A percentile compares a stretch with the other conserved stretches of the same genome.
Conservation (phyloP, 2,888 invertebrate genomes). For the Gandaritis pyraliata region DNA sequence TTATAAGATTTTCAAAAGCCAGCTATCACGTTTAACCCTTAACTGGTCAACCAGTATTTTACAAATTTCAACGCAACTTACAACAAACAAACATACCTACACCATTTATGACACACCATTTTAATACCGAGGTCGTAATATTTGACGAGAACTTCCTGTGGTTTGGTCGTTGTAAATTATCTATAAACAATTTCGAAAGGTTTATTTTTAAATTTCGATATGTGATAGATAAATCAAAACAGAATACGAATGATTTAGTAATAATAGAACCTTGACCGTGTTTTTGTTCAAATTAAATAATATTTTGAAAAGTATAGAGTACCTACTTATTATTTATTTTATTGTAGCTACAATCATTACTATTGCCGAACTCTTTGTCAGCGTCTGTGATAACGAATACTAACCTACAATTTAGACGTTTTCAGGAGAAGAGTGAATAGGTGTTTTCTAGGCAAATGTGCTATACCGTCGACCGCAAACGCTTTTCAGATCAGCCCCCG, state of each 20-base stretch:
- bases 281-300: not conserved
- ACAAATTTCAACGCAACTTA: constrained; percentile 47
- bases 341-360: too few relatives aligned
- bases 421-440: too few relatives aligned
- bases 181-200: constrained; percentile 37
- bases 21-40: too few relatives aligned
- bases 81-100: constrained; percentile 37
- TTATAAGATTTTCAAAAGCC: too few relatives aligned
- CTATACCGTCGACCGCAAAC: too few relatives aligned
- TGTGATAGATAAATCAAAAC: constrained; percentile 26
- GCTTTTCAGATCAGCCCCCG: too few relatives aligned
- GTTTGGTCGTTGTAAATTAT: constrained; percentile 41
- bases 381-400: too few relatives aligned
- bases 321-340: too few relatives aligned
- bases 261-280: constrained; percentile 18
- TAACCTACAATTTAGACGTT: too few relatives aligned
- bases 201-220: constrained; percentile 36
- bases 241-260: constrained; percentile 22
- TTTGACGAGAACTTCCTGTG: constrained; percentile 44
- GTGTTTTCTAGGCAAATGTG: too few relatives aligned
- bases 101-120: constrained; percentile 41
- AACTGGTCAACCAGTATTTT: too few relatives aligned
- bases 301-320: not conserved
- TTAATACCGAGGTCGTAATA: constrained; percentile 40
- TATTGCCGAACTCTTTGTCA: too few relatives aligned